Evolutionary conservation across 1,140 invertebrate genomes (phyloP).

Genomic region (Formica selysi): DNA sequence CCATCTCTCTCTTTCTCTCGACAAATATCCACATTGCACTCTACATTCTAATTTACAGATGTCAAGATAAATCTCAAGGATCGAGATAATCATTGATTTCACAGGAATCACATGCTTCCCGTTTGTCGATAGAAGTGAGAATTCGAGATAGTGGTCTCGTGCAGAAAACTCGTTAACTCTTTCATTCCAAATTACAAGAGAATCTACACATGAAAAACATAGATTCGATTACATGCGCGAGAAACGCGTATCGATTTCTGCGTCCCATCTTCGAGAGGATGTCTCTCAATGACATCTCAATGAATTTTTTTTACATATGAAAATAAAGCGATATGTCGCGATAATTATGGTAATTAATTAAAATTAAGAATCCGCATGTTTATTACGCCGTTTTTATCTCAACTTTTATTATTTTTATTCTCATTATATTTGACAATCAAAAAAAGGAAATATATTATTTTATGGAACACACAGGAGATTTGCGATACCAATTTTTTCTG

Average conservation of each 20-base stretch:
- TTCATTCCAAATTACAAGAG: conserved; percentile 39
- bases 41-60: conserved; percentile 8
- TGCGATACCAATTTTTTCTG: neutral
- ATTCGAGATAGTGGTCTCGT: conserved; percentile 11
- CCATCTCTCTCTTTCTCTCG: neutral
- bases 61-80: conserved; percentile 24
- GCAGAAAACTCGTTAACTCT: conserved; percentile 53
- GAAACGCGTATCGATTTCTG: conserved; percentile 24
- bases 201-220: neutral
- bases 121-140: conserved; percentile 18
- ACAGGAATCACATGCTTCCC: neutral
- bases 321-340: conserved; percentile 17
- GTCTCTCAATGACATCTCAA: neutral
- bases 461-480: neutral
- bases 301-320: neutral
- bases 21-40: conserved; percentile 7
- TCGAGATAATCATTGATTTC: conserved; percentile 20
- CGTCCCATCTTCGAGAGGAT: neutral
- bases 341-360: conserved; percentile 10
- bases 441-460: neutral
- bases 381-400: conserved; percentile 24
- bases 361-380: conserved; percentile 7
- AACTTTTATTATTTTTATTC: conserved; percentile 14
- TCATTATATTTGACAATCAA: neutral
- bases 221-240: conserved; percentile 37